Conservation (phyloP, 2,888 invertebrate genomes). For the Hemistola chrysoprasaria region DNA sequence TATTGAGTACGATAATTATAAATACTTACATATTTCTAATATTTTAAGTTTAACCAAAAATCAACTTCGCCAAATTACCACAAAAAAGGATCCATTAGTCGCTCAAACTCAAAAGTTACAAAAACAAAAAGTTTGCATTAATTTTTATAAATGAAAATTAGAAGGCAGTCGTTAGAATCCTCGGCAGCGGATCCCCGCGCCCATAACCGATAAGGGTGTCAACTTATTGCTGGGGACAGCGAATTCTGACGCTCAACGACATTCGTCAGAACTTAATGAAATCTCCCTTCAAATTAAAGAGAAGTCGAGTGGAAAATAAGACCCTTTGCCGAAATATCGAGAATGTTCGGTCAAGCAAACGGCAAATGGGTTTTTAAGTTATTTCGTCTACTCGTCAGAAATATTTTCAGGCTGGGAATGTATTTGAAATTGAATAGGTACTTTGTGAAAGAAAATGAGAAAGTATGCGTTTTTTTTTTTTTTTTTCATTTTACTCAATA, state of each 20-base stretch:
- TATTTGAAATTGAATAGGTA: no score
- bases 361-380: not conserved
- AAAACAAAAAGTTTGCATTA: conserved; percentile 43
- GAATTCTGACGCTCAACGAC: conserved; percentile 20
- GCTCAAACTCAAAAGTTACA: conserved; percentile 33
- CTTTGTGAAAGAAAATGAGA: no score
- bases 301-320: not conserved
- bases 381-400: not conserved
- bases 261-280: conserved; percentile 16
- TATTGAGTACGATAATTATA: no score
- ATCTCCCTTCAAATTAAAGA: conserved; percentile 5
- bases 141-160: conserved; percentile 66
- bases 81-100: conserved; percentile 35
- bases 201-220: conserved; percentile 49
- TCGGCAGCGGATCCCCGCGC: conserved; percentile 46
- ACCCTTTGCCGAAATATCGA: not conserved
- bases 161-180: conserved; percentile 58
- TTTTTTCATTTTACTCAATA: no score
- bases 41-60: not conserved
- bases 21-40: no score
- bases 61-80: conserved; percentile 4
- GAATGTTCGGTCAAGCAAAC: not conserved
- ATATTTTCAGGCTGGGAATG: not conserved
- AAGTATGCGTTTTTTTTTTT: no score
- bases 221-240: conserved; percentile 30